Evolutionary conservation across 2,888 invertebrate species (phyloP), one percentile per base, ranked within the genome.

Genomic region (Bembecia ichneumoniformis): DNA sequence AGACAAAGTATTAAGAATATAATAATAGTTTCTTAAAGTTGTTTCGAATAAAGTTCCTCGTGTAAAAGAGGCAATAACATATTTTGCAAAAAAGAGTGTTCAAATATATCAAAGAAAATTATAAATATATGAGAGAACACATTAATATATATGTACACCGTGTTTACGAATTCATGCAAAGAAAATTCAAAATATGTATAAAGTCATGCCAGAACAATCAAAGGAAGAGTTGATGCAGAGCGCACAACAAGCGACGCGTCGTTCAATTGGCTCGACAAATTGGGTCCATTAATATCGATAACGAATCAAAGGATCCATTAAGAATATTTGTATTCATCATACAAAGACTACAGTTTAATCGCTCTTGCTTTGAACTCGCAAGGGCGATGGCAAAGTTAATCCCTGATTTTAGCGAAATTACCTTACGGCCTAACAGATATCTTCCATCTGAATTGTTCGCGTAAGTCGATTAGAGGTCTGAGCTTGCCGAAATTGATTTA

Each of bases 401-500:
- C 16, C 35, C 35, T 17, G 17, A 49, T 48, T 48, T 44, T 34
- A 47, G n/a, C 46, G 35, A 61, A 66, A 67, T 68, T 63, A 63
- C 54, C 58, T 61, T 58, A 50, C 50, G 56, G 46, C 49, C 49
- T 35, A 52, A 43, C 58, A 49, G 62, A 71, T 70, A 71, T 67
- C 69, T 74, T 77, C 64, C 68, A 59, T 58, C 60, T 61, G 64
- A 71, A 70, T 74, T 70, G 68, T 72, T 72, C 64, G 49, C 56
- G 55, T 59, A 71, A 73, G 66, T 65, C 70, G 68, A 73, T 77
- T 71, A 70, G 58, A 63, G 66, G 63, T 62, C 63, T 59, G 56
- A 52, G 52, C 52, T 55, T 63, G 59, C 57, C 66, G 56, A 68
- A 76, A 72, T 72, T 78, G 79, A 82, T 80, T 81, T 77, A 80